Base-by-base conservation (phyloP, 2,797 vertebrate genomes). In the Echeneis naucrates region DNA sequence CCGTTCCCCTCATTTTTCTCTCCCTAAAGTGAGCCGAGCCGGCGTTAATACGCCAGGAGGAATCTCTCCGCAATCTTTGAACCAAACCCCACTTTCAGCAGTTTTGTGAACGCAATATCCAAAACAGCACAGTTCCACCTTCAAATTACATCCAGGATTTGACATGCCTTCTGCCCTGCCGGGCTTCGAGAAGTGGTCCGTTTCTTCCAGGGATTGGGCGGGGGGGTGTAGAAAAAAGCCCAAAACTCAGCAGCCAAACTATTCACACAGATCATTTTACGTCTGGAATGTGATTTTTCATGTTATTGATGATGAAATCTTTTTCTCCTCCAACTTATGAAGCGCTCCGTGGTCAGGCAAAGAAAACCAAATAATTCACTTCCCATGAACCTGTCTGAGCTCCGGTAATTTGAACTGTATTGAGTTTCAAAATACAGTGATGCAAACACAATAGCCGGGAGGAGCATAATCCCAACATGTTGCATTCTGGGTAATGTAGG, bases 21-120 rank as follows among this genome's bases (percentile, higher is more conserved):
- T 54, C 61, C n/a, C 32, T 47, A 68, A 71, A 81, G 45, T 30
- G 37, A 54, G 17, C 45, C 62, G 17, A 69, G 61, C 2, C 70
- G 23, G 12, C 47, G 38, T 3, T 35, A 37, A 54, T 23, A 24
- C 8, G 13, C 45, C 68, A 56, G 44, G 57, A 24, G 37, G 59
- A 78, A 74, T 45, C 16, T 48, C 56, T 78, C 53, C 53, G 65
- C 65, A 74, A 77, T 61, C 37, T 72, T 52, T 72, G 27, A 73
- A 67, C 13, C 57, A 54, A 70, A 68, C 47, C 9, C 63, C 45
- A 56, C 59, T 35, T 58, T 21, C 68, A 64, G 61, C 48, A 72
- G 33, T 3, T 57, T 58, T 56, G 53, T 56, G 55, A 47, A 77
- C 37, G 30, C 44, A 73, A n/a, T 35, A 47, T 68, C 10, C 26